Evolutionary conservation across 2,888 invertebrate genomes (phyloP).

Genomic region (Heterodera filipjevi): DNA sequence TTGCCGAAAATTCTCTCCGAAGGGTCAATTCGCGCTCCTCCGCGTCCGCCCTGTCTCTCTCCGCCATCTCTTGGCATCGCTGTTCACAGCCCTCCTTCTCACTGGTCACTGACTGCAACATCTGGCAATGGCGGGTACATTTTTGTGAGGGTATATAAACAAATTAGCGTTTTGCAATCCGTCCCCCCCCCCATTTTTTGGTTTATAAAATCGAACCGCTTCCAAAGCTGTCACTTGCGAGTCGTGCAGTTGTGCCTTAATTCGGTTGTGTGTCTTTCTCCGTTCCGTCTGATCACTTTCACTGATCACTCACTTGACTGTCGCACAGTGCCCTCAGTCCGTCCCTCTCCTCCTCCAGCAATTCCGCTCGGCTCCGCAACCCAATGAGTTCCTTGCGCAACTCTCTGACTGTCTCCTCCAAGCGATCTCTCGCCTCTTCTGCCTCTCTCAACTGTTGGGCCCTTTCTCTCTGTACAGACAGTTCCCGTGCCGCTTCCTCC

Average conservation of each 20-base stretch:
- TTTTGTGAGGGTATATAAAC: not conserved
- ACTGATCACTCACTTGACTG: slow-evolving; percentile 46
- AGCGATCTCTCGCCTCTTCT: slow-evolving; percentile 56
- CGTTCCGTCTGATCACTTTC: not conserved
- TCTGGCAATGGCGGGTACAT: slow-evolving; percentile 37
- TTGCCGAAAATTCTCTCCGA: slow-evolving; percentile 61
- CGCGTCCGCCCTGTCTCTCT: slow-evolving; percentile 53
- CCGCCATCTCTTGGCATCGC: slow-evolving; percentile 59
- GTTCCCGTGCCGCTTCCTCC: slow-evolving; percentile 34
- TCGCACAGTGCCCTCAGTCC: slow-evolving; percentile 64
- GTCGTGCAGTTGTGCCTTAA: slow-evolving; percentile 55
- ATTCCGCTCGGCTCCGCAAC: slow-evolving; percentile 62
- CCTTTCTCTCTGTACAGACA: slow-evolving; percentile 52
- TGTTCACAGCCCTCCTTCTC: slow-evolving; percentile 64
- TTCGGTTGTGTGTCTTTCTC: not conserved
- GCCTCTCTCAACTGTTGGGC: slow-evolving; percentile 51
- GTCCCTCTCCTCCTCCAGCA: slow-evolving; percentile 64
- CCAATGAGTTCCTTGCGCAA: slow-evolving; percentile 62
- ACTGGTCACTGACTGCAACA: slow-evolving; percentile 62
- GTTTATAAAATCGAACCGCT: slow-evolving; percentile 49
- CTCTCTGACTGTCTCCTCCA: slow-evolving; percentile 60
- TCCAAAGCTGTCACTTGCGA: slow-evolving; percentile 64
- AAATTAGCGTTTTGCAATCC: not conserved
- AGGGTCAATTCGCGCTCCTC: slow-evolving; percentile 62
- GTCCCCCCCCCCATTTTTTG: not conserved